Evolutionary conservation across 2,888 invertebrate species (phyloP), one percentile per base, ranked within the genome.

Genomic region (Schrankia costaestrigalis): DNA sequence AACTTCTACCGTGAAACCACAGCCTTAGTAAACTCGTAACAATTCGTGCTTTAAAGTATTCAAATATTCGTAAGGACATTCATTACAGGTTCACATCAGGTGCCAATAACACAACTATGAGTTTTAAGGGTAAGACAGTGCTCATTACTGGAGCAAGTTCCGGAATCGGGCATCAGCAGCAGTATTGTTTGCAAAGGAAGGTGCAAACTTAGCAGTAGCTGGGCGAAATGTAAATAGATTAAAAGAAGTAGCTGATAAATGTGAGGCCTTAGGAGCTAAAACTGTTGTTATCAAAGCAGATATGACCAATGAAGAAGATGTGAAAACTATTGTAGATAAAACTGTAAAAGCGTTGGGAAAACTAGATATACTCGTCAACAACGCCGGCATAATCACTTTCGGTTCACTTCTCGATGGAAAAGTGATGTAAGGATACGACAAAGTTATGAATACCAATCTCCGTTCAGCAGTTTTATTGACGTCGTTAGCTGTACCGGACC

Each of bases 321-420:
- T 44, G 0, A 53, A 46, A 9, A 41, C 31, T 3, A 46, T 71
- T 3, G 44, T 73, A 1, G 32, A 55, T 5, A 41, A 61, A 35
- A 70, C 71, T 0, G 41, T 74, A 0, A 41, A 56, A 0, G 48
- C 46, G 2, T 71, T 60, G 11, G 62, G 60, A 0, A 62, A 59
- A 53, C 24, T 76, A 0, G 70, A 74, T 13, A 35, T 75, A 1
- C 41, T 76, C 0, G 47, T 74, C 1, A 75, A 76, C 25, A 71
- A 69, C 13, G 71, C 71, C 6, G 74, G 69, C 0, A 55, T 69
- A 1, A 1, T 40, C 2, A 41, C 31, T n/a, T n/a, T n/a, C n/a
- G n/a, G n/a, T n/a, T n/a, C n/a, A n/a, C n/a, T n/a, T n/a, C n/a
- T n/a, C 7, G 0, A 3, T 1, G 47, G 41, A 1, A 13, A 35